A percentile compares a stretch with the other conserved stretches of the same genome.
Evolutionary conservation across 2,113 vertebrate species (phyloP).

Genomic region (Pipa parva): DNA sequence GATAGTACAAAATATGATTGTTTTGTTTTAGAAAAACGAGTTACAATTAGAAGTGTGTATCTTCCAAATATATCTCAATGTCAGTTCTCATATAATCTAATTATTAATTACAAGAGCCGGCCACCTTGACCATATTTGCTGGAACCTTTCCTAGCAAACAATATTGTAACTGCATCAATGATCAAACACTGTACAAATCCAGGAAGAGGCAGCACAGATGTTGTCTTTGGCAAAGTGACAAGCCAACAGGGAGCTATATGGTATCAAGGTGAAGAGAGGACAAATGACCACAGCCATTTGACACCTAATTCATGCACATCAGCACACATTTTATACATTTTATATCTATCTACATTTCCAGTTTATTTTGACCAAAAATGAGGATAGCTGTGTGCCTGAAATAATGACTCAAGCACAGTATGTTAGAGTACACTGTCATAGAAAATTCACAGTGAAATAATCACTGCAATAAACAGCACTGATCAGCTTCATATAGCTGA

Average conservation of each 20-base stretch:
- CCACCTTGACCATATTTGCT: constrained; percentile 36
- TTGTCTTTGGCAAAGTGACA: constrained; percentile 35
- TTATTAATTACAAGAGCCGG: constrained; percentile 28
- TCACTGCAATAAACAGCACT: no score
- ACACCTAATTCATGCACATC: no score
- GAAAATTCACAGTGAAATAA: no score
- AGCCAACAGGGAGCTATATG: constrained; percentile 9
- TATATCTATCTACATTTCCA: no score
- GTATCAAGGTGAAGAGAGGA: constrained; percentile 11
- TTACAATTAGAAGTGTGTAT: constrained; percentile 14
- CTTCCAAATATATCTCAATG: constrained; percentile 23
- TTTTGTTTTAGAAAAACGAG: not conserved
- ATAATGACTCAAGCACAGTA: no score
- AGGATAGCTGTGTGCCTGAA: no score
- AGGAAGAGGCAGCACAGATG: constrained; percentile 41
- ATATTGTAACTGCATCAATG: constrained; percentile 36
- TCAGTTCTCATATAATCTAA: constrained; percentile 32
- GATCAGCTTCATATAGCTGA: no score
- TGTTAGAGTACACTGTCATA: no score
- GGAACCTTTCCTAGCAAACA: constrained; percentile 38
- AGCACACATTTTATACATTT: no score
- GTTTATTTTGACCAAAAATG: no score
- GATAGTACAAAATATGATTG: constrained; percentile 11
- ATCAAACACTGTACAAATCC: constrained; percentile 39
- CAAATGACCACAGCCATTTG: constrained; percentile 8